phyloP scores from a whole-genome alignment of 1,140 invertebrate genomes.

The Zaprionus vittiger region DNA sequence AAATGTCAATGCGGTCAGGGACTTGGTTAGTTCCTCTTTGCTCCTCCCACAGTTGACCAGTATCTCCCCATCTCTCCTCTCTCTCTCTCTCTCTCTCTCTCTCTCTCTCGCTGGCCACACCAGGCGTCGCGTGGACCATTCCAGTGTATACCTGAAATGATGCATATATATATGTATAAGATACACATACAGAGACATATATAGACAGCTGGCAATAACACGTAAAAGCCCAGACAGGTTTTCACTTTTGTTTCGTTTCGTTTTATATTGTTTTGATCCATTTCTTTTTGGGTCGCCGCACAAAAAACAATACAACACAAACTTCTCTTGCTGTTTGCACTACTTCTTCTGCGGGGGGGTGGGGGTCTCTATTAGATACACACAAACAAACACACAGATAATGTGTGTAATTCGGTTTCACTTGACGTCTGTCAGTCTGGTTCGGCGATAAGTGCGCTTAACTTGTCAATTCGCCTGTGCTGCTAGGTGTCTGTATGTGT shows the following conservation, averaged over 20 bases:
- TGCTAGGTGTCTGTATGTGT: neutral
- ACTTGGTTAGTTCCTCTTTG: neutral
- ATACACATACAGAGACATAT: conserved; percentile 12
- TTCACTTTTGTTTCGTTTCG: conserved; percentile 25
- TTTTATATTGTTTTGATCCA: conserved; percentile 48
- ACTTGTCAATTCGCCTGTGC: conserved; percentile 30
- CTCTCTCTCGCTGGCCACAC: neutral
- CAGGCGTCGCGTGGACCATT: neutral
- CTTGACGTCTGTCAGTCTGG: conserved; percentile 44
- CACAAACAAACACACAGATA: no score
- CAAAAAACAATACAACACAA: conserved; percentile 38
- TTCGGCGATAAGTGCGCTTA: conserved; percentile 43
- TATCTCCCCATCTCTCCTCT: neutral
- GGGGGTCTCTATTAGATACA: conserved; percentile 18
- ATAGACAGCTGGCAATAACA: conserved; percentile 30
- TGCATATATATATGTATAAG: conserved; percentile 1
- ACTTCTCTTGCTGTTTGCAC: conserved; percentile 24
- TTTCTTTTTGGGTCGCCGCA: conserved; percentile 47
- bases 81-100: neutral
- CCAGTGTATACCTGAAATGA: neutral
- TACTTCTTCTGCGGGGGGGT: neutral
- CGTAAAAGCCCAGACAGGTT: conserved; percentile 45
- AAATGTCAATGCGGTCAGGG: conserved; percentile 37
- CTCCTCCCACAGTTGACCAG: neutral
- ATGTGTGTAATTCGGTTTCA: conserved; percentile 23